Base-by-base conservation (phyloP, 1,140 invertebrate genomes). In the Drosophila orena region DNA sequence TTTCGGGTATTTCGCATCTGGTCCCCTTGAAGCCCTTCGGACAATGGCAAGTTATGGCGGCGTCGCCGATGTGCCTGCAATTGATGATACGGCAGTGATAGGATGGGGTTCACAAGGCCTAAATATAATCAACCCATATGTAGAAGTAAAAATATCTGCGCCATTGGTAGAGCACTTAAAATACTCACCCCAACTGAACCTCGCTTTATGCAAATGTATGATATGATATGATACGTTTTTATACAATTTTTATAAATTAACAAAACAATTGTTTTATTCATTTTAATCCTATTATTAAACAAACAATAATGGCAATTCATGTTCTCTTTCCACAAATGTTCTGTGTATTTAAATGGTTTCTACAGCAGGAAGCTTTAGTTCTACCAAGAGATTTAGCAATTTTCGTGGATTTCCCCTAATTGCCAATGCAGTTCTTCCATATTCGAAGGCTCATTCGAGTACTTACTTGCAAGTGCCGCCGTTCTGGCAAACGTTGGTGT, bases 391-490 rank as follows among this genome's bases (percentile, higher is more conserved):
- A 3, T 35, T 3, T 1, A 7, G 42, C 22, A 35, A 30, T 34
- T 2, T 22, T 3, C 1, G 27, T 20, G 7, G 4, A 15, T 38
- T 58, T 61, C 2, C 8, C 2, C 30, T 8, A 3, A 30, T 30
- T 30, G 8, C 1, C 15, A 17, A 46, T 46, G 8, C 12, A 30
- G 47, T 37, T 47, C 15, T 15, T 2, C 2, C 8, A 15, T 8
- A 10, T 24, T 20, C 6, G 5, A 0, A 15, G 15, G 34, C 27
- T 10, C 38, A 38, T 22, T n/a, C 7, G 24, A 20, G 34, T 70
- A 93, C 93, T 94, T 94, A 97, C 96, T 95, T 95, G 94, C 96
- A 97, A 40, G 94, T 95, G 65, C 95, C 96, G 40, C 95, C 95
- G 84, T 97, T 96, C 92, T 95, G 94, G 91, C 96, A 97, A 73